Conservation (phyloP, 2,797 vertebrate species). For the Threskiornis aethiopicus region DNA sequence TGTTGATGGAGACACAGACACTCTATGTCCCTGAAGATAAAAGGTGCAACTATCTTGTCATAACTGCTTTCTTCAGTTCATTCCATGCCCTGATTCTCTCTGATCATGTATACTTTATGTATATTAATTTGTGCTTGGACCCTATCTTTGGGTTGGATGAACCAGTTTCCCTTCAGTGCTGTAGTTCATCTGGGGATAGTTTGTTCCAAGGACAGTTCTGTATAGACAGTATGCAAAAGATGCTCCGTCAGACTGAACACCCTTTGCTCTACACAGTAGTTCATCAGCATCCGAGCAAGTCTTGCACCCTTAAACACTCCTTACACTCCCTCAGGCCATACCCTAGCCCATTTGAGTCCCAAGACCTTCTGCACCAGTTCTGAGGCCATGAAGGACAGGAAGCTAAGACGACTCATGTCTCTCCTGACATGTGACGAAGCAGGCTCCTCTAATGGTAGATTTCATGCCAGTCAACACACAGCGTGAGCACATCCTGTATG, state of each 20-base stretch:
- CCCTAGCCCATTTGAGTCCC: neutral
- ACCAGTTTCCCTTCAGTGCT: neutral
- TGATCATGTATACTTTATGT: neutral
- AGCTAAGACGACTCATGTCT: neutral
- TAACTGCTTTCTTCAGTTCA: neutral
- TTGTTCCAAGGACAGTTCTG: neutral
- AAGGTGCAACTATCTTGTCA: neutral
- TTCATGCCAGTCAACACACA: neutral
- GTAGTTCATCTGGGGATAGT: neutral
- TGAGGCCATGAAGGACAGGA: neutral
- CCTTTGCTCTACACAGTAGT: neutral
- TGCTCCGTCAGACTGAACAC: neutral
- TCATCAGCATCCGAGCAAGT: neutral
- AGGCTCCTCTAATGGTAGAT: neutral
- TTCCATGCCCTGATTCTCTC: neutral
- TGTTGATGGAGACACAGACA: neutral
- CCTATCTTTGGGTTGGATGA: neutral
- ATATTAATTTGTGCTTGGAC: neutral
- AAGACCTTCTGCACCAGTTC: neutral
- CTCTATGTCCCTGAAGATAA: neutral
- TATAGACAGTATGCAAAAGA: neutral
- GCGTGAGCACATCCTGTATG: neutral
- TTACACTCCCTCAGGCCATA: neutral
- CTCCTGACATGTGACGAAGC: neutral
- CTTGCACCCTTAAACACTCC: neutral